Evolutionary conservation across 2,113 vertebrate genomes (phyloP).

Genomic region (Furnarius figulus): DNA sequence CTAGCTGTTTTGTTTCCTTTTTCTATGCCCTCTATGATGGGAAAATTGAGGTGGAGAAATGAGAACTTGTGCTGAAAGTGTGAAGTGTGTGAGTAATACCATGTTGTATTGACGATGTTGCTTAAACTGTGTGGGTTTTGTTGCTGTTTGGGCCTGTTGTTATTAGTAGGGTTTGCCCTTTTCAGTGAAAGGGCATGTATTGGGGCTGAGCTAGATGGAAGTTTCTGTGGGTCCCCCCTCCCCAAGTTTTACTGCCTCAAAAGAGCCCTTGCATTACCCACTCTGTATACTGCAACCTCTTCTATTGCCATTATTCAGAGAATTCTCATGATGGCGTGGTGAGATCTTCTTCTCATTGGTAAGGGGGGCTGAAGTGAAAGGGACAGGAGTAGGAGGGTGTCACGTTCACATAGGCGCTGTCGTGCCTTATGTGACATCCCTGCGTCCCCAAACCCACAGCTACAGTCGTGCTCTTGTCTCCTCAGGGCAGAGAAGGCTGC

Average conservation of each 20-base stretch:
- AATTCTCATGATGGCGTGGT: not conserved
- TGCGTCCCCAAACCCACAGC: not conserved
- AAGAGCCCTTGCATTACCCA: not conserved
- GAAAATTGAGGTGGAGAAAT: not conserved
- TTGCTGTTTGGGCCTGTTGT: not conserved
- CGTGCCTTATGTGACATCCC: not conserved
- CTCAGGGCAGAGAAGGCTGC: not conserved
- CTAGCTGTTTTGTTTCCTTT: not conserved
- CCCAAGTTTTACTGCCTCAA: not conserved
- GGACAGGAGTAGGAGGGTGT: not conserved
- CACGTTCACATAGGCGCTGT: not conserved
- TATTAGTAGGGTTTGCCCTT: not conserved
- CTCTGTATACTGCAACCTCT: not conserved
- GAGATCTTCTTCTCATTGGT: not conserved
- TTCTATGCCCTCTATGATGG: not conserved
- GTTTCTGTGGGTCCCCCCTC: not conserved
- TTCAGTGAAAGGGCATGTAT: not conserved
- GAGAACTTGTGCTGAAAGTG: not conserved
- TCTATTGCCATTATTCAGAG: not conserved
- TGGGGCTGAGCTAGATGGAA: not conserved
- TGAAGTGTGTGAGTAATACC: not conserved
- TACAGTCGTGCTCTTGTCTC: not conserved
- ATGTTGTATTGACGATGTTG: not conserved
- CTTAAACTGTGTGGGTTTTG: not conserved
- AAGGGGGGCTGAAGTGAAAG: not conserved